phyloP scores from a whole-genome alignment of 2,797 vertebrate genomes.

The Petrocephalus sullivani region DNA sequence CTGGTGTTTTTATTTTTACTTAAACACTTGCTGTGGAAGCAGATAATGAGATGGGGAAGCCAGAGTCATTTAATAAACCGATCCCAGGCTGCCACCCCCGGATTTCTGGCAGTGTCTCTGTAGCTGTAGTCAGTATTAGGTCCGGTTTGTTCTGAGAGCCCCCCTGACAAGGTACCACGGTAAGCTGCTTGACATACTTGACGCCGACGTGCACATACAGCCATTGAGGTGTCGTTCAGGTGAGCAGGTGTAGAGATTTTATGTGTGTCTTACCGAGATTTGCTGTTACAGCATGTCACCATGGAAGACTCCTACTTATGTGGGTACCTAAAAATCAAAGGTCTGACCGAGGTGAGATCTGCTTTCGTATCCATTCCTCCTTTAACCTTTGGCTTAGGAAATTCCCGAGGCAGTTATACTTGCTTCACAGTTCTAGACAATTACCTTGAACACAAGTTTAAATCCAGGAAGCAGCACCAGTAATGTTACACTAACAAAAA shows the following conservation, averaged over 20 bases:
- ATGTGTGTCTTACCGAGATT: neutral
- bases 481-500: neutral
- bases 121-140: neutral
- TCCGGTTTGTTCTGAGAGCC: neutral
- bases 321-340: constrained; percentile 98
- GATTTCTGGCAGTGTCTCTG: neutral
- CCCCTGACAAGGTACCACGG: neutral
- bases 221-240: neutral
- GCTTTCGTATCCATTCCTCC: neutral
- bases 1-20: too few relatives aligned
- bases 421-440: neutral
- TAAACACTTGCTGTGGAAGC: neutral
- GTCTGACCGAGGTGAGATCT: constrained; percentile 87
- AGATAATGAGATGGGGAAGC: neutral
- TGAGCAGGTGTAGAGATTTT: neutral
- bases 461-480: neutral
- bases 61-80: neutral
- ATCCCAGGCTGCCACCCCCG: neutral
- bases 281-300: constrained; percentile 77
- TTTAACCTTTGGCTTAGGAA: neutral
- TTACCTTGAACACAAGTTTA: neutral
- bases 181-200: neutral
- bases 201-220: neutral
- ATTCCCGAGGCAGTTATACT: neutral
- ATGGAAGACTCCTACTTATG: constrained; percentile 93